Conservation (phyloP, 2,113 vertebrate species). For the Vicugna pacos region DNA sequence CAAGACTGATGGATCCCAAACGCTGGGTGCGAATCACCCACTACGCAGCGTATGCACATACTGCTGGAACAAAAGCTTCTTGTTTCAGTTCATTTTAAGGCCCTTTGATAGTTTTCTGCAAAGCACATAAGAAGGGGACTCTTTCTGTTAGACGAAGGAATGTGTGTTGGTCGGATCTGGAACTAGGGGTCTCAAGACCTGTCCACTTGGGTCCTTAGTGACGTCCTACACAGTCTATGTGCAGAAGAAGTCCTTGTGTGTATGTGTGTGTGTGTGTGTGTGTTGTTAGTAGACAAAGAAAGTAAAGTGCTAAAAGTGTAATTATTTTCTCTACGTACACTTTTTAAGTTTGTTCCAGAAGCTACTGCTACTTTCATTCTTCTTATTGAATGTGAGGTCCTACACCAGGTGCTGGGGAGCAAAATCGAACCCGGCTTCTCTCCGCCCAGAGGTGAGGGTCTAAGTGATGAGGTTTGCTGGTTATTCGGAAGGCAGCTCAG, state of each 20-base stretch:
- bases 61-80: not conserved
- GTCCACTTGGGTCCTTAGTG: not conserved
- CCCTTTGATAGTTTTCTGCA: not conserved
- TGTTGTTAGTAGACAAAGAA: not conserved
- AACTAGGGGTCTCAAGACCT: not conserved
- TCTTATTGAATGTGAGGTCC: not conserved
- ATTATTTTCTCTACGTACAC: not conserved
- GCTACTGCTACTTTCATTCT: not conserved
- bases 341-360: not conserved
- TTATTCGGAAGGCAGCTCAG: not conserved
- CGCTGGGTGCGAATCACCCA: accelerated
- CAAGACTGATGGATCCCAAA: too few species aligned
- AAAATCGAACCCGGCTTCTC: not conserved
- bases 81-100: not conserved
- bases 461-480: too few species aligned
- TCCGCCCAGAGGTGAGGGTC: not conserved
- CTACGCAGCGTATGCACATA: accelerated
- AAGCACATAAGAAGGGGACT: not conserved
- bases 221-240: not conserved
- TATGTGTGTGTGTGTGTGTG: not conserved
- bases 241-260: not conserved
- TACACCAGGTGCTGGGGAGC: not conserved
- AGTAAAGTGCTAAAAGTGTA: not conserved
- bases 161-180: not conserved
- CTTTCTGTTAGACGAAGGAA: not conserved